phyloP scores from a whole-genome alignment of 2,113 vertebrate species.

The Macrotus californicus region DNA sequence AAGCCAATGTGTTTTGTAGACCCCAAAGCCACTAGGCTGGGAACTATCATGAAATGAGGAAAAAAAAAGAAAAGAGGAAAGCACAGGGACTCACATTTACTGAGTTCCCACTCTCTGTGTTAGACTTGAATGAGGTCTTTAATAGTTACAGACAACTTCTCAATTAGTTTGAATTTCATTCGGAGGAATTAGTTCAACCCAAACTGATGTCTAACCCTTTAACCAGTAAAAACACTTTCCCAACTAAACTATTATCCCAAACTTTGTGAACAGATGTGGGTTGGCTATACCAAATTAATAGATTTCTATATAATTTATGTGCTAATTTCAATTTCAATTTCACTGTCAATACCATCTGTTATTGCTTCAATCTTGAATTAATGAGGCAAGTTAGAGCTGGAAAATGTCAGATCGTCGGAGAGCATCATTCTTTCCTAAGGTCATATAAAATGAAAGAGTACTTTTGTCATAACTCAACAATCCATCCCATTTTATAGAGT shows the following conservation, averaged over 20 bases:
- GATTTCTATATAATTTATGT: slow-evolving; percentile 55
- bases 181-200: neutral
- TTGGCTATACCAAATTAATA: slow-evolving; percentile 27
- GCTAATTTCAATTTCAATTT: slow-evolving; percentile 64
- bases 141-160: neutral
- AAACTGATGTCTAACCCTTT: neutral
- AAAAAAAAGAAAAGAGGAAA: neutral
- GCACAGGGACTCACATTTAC: neutral
- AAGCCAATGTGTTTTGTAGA: neutral
- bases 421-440: slow-evolving; percentile 52
- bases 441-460: slow-evolving; percentile 61
- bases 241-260: slow-evolving; percentile 26
- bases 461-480: slow-evolving; percentile 52
- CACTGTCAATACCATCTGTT: slow-evolving; percentile 53
- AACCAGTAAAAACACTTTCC: neutral
- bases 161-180: neutral
- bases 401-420: slow-evolving; percentile 64
- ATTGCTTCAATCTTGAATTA: slow-evolving; percentile 66
- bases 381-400: slow-evolving; percentile 58
- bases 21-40: neutral
- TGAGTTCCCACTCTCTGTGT: neutral
- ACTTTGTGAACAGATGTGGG: slow-evolving; percentile 15
- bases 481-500: slow-evolving; percentile 55
- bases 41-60: neutral
- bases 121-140: neutral